Evolutionary conservation across 2,888 invertebrate species (phyloP), one percentile per base, ranked within the genome.

Genomic region (Napeogenes sylphis): DNA sequence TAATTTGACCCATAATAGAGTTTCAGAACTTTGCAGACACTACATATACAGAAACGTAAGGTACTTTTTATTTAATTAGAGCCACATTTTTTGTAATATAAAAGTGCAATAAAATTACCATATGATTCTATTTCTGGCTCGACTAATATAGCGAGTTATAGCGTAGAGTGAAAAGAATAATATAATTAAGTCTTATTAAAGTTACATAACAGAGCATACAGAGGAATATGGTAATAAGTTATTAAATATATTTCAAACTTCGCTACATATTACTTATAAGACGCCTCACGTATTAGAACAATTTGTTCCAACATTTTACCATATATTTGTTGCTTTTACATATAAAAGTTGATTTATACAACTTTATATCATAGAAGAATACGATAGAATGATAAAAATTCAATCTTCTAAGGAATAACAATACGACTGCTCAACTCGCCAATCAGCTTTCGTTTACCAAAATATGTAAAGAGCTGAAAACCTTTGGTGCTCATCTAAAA

Each of bases 401-500:
- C 51, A 10, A 47, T 47, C n/a, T 51, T 51, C 51, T 30, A 12
- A 30, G 30, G 30, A 30, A 12, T 51, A 51, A 51, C 51, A 56
- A 45, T 14, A 56, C 45, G 56, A 14, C 42, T 13, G 6, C n/a
- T 33, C 32, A 13, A 21, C 21, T 21, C 56, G 45, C 32, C 13
- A 45, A 30, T 45, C 42, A 45, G 21, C 21, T 14, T 14, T 14
- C 21, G 55, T 56, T 4, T 63, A 10, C 33, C n/a, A 45, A 13
- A 57, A 63, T 59, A 63, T 58, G 33, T 55, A 59, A 61, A 61
- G 38, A 63, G 14, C 47, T 51, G 53, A 38, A 58, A 58, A 45
- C 46, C 47, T 61, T 59, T 59, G 45, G 10, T 51, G 51, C 30
- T 51, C 30, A 46, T 45, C 45, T 55, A 45, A 64, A 64, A 64